Percentiles rank a stretch among this genome's conserved stretches.
These are phyloP conservation scores for Cosmia pyralina DNA, from an alignment of 2,888 invertebrate genomes.

Conservation along the genomic window DNA sequence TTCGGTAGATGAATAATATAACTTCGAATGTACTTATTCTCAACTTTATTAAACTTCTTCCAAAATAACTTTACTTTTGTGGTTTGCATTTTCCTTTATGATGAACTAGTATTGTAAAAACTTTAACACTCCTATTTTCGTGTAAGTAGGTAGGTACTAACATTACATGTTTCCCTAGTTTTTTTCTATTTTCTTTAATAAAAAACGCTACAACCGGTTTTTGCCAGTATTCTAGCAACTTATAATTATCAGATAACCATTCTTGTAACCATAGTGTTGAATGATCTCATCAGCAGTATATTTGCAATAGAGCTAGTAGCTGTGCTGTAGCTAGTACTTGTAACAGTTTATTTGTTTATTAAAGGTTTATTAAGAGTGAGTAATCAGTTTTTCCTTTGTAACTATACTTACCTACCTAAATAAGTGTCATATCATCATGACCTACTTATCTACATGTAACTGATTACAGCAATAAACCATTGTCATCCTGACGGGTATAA, in stretches of 20 bases:
- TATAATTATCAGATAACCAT: background rate
- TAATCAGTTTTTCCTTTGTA: constrained; percentile 3
- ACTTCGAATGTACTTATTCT: background rate
- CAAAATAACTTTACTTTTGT: constrained; percentile 2
- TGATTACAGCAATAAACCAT: background rate
- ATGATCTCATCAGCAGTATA: constrained; percentile 24
- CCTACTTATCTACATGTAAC: background rate
- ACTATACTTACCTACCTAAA: background rate
- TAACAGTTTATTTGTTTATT: background rate
- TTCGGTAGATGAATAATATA: background rate
- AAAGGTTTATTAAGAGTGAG: background rate
- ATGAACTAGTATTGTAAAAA: background rate
- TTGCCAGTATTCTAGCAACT: background rate
- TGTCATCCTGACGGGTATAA: background rate
- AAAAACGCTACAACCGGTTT: background rate
- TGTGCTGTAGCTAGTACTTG: background rate
- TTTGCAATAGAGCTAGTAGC: background rate
- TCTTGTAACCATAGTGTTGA: no score
- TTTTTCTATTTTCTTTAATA: background rate
- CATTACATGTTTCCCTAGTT: background rate
- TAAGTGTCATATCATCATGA: constrained; percentile 6
- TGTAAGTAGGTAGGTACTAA: background rate
- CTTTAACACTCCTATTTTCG: background rate
- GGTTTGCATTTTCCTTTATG: no score
- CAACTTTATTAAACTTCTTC: background rate